phyloP scores from a whole-genome alignment of 2,113 vertebrate species.

The Thamnophis sirtalis region DNA sequence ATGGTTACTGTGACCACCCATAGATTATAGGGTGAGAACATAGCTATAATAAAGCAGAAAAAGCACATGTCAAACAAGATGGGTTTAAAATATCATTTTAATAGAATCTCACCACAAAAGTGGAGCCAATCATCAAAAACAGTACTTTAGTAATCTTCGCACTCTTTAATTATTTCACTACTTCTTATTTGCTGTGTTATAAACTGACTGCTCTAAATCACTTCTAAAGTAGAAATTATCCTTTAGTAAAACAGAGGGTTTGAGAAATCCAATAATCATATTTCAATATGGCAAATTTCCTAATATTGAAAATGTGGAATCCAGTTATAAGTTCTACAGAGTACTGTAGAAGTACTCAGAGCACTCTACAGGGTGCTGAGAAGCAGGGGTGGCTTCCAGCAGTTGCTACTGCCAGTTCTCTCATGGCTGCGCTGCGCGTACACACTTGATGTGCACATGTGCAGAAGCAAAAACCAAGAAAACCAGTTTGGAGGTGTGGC shows the following conservation, averaged over 20 bases:
- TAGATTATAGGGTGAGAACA: background rate
- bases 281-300: background rate
- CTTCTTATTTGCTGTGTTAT: background rate
- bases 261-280: background rate
- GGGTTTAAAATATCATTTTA: background rate
- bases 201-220: background rate
- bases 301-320: background rate
- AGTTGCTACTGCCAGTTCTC: too few species aligned
- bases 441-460: too few species aligned
- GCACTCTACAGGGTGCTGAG: background rate
- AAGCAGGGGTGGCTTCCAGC: too few species aligned
- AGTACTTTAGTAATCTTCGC: background rate
- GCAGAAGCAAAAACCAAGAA: too few species aligned
- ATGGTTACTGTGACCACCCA: slow-evolving; percentile 14
- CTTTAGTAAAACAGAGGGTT: background rate
- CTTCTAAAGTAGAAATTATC: background rate
- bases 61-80: background rate
- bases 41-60: slow-evolving; percentile 20
- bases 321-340: background rate
- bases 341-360: background rate
- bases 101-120: background rate
- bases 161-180: background rate
- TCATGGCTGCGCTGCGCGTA: too few species aligned
- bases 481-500: too few species aligned
- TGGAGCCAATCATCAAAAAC: background rate